Evolutionary conservation across 2,888 invertebrate species (phyloP).

Genomic region (Noctua fimbriata): DNA sequence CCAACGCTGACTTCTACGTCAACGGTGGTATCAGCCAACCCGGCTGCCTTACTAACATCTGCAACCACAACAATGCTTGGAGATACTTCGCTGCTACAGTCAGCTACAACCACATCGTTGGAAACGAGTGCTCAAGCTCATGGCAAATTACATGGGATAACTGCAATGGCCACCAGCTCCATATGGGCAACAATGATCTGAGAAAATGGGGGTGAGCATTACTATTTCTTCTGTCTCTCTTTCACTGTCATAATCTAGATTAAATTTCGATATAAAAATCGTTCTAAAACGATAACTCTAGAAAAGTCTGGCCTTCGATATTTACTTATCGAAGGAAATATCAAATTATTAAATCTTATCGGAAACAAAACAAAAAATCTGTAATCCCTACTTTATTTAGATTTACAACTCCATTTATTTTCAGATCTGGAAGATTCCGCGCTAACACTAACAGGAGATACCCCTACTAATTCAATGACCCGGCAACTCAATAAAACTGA

Average conservation of each 20-base stretch:
- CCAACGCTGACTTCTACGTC: slow-evolving; percentile 90
- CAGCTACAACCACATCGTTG: slow-evolving; percentile 77
- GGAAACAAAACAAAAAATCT: background rate
- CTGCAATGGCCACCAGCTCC: slow-evolving; percentile 74
- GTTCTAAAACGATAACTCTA: background rate
- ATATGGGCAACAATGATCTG: slow-evolving; percentile 78
- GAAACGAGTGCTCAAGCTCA: slow-evolving; percentile 71
- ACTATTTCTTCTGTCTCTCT: background rate
- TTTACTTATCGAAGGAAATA: background rate
- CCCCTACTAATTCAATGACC: slow-evolving; percentile 50
- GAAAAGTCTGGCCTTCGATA: background rate
- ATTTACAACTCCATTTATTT: slow-evolving; percentile 45
- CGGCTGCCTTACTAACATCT: slow-evolving; percentile 77
- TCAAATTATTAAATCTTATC: background rate
- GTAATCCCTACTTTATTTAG: background rate
- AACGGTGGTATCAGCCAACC: slow-evolving; percentile 88
- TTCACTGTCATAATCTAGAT: background rate
- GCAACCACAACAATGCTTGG: slow-evolving; percentile 82
- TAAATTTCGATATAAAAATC: background rate
- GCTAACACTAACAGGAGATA: slow-evolving; percentile 71
- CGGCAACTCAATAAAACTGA: slow-evolving; percentile 58
- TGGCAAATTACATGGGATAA: slow-evolving; percentile 74
- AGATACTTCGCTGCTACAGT: slow-evolving; percentile 80
- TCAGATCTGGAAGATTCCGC: slow-evolving; percentile 74
- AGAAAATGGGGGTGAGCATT: slow-evolving; percentile 74